Percentiles rank a stretch among this genome's conserved stretches.
phyloP scores from a whole-genome alignment of 2,797 vertebrate species.

The Arrhamphus sclerolepis region DNA sequence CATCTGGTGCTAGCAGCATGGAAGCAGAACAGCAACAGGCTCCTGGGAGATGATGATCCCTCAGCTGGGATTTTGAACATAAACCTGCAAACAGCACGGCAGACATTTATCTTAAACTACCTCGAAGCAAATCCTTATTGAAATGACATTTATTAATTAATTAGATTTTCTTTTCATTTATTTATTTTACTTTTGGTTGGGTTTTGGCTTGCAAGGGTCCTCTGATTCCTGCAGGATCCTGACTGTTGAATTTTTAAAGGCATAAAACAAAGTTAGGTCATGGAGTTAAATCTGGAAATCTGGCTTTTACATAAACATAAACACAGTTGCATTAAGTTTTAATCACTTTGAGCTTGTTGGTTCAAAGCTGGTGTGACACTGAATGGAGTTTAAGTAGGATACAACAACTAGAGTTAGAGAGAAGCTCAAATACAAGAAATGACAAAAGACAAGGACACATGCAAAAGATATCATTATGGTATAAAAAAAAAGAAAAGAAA shows the following conservation, averaged over 20 bases:
- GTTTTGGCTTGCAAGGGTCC: not conserved
- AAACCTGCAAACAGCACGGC: conserved; percentile 27
- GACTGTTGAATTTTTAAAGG: conserved; percentile 2
- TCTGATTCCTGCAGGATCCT: not conserved
- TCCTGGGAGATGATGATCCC: conserved; percentile 23
- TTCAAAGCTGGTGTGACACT: not conserved
- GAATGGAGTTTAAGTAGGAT: not conserved
- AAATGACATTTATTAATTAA: conserved; percentile 9
- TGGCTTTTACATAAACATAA: not conserved
- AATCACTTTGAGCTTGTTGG: not conserved
- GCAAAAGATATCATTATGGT: too few species aligned
- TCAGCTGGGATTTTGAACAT: conserved; percentile 27
- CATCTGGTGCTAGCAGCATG: conserved; percentile 45
- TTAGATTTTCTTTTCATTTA: not conserved
- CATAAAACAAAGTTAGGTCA: not conserved
- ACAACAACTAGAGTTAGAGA: not conserved
- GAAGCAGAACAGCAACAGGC: conserved; percentile 20
- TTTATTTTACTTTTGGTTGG: not conserved
- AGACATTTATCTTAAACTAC: not conserved
- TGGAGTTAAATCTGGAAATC: not conserved
- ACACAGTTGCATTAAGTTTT: not conserved
- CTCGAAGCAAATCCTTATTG: conserved; percentile 15
- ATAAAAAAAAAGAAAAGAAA: too few species aligned
- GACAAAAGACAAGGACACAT: not conserved
- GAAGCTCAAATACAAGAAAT: not conserved